Evolutionary conservation across 1,140 invertebrate genomes (phyloP).

Genomic region (Drosophila melanogaster): Release_6_plus_ISO1_MT NT_033779.5:7224001-7224500

Average conservation of each 20-base stretch:
- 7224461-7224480: slow-evolving; percentile 22
- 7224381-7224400: slow-evolving; percentile 36
- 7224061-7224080: slow-evolving; percentile 60
- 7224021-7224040: slow-evolving; percentile 42
- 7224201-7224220: slow-evolving; percentile 43
- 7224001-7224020: slow-evolving; percentile 44
- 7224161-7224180: slow-evolving; percentile 40
- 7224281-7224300: slow-evolving; percentile 71
- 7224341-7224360: slow-evolving; percentile 2
- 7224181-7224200: slow-evolving; percentile 73
- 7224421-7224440: slow-evolving; percentile 40
- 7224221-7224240: slow-evolving; percentile 15
- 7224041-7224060: slow-evolving; percentile 51
- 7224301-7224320: slow-evolving; percentile 60
- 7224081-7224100: slow-evolving; percentile 65
- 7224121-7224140: slow-evolving; percentile 43
- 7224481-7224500: slow-evolving; percentile 17
- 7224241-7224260: slow-evolving; percentile 26
- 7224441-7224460: slow-evolving; percentile 1
- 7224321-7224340: slow-evolving; percentile 48
- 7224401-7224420: slow-evolving; percentile 14
- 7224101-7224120: slow-evolving; percentile 47
- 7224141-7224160: slow-evolving; percentile 17
- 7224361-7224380: slow-evolving; percentile 34
- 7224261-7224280: slow-evolving; percentile 46